Base-by-base conservation (phyloP, 2,113 vertebrate species). In the Pitta sordida region DNA sequence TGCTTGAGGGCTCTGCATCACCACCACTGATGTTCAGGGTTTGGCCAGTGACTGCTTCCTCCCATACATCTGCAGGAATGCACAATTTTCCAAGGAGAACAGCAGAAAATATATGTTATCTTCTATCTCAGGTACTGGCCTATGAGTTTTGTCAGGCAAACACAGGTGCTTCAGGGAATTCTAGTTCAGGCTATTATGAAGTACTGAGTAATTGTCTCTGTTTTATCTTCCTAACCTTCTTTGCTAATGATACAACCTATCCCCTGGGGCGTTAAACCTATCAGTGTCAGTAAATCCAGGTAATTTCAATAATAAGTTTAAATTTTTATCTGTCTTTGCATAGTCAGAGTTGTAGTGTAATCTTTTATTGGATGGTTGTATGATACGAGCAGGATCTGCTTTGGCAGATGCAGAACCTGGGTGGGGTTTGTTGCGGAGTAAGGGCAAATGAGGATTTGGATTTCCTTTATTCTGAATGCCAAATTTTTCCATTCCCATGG, bases 221-320 rank as follows among this genome's bases (percentile, higher is more conserved):
- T 85, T 94, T 94, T 87, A 92, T 67, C 55, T 94, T 92, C 75
- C 34, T 92, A 39, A 73, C 82, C 77, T 89, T 79, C 65, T 79
- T 51, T 85, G 62, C 82, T 92, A 95, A 73, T 4, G 64, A 73
- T 18, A 81, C 51, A 74, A 51, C 63, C 37, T 55, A 36, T 79
- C 21, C 51, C 46, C 55, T 1, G 4, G 83, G 75, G 77, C 39
- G 74, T 83, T 75, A 62, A 95, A 83, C 14, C 53, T 46, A 56
- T 84, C 81, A 82, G 34, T 76, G 86, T 73, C 84, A 79, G 91
- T 68, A 92, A 95, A 94, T 84, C 81, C 78, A 69, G 55, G 51
- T 87, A 86, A 92, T 87, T 80, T 60, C 1, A 2, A 49, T 63
- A 68, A 85, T 62, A 83, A 86, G 86, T 48, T 75, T 26, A 68